Percentiles rank a stretch among this genome's conserved stretches.
phyloP scores from a whole-genome alignment of 2,888 invertebrate genomes.

The Eupithecia vulgata region DNA sequence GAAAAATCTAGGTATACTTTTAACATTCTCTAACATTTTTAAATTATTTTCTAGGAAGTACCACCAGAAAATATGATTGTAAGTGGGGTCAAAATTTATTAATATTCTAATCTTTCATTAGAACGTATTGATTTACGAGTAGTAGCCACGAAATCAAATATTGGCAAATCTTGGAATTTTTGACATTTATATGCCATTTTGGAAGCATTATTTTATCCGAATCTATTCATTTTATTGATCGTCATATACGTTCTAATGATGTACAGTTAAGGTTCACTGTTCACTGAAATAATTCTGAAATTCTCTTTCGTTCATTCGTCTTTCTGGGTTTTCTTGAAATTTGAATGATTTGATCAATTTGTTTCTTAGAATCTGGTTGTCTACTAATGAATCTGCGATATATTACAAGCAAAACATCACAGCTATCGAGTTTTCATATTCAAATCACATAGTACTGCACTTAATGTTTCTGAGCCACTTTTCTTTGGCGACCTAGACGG shows the following conservation, averaged over 20 bases:
- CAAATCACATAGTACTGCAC: background rate
- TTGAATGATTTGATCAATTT: too few relatives aligned
- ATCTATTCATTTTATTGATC: background rate
- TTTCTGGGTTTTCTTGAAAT: too few relatives aligned
- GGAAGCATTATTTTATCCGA: background rate
- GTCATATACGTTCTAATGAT: conserved; percentile 2
- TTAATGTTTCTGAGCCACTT: too few relatives aligned
- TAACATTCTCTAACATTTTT: conserved; percentile 22
- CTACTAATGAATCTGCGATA: background rate
- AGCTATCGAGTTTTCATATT: background rate
- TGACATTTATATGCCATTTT: background rate
- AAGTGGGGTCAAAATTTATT: conserved; percentile 48
- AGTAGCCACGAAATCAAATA: background rate
- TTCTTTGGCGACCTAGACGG: too few relatives aligned
- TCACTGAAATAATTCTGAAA: conserved; percentile 7
- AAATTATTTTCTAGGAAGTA: conserved; percentile 44
- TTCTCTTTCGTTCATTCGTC: too few relatives aligned
- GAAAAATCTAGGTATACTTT: background rate
- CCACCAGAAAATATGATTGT: conserved; percentile 48
- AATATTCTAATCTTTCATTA: conserved; percentile 14
- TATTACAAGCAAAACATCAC: background rate
- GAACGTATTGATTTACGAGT: background rate
- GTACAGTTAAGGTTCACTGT: conserved; percentile 14
- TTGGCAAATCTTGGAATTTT: background rate
- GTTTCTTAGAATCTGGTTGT: background rate